Conservation (phyloP, 2,113 vertebrate species). For the Eleginops maclovinus region DNA sequence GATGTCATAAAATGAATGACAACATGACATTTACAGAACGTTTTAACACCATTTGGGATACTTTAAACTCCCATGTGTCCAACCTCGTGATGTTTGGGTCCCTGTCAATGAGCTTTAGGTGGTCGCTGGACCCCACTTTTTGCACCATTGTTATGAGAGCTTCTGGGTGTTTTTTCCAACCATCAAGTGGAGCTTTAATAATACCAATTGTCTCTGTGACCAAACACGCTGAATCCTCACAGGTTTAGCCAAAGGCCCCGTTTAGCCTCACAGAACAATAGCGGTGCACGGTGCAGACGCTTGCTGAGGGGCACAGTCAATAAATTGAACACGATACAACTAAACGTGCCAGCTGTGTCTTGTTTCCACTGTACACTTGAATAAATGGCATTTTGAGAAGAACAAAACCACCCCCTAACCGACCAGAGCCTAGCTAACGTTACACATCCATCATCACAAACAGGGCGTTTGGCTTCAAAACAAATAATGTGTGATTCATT, state of each 20-base stretch:
- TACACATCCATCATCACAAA: conserved; percentile 43
- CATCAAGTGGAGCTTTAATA: conserved; percentile 29
- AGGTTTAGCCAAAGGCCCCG: conserved; percentile 45
- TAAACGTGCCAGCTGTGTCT: background rate
- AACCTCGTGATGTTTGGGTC: background rate
- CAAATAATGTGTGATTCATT: background rate
- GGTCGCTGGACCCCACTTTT: background rate
- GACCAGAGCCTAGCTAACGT: conserved; percentile 40
- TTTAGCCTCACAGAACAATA: conserved; percentile 59
- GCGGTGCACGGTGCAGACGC: conserved; percentile 2
- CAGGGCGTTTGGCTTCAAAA: conserved; percentile 28
- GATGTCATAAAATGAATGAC: background rate
- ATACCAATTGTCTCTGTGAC: conserved; percentile 28
- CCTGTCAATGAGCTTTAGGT: background rate
- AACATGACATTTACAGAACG: background rate
- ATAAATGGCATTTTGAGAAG: background rate
- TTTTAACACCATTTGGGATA: background rate
- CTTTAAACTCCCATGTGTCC: no score
- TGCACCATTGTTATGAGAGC: background rate
- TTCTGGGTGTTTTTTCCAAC: conserved; percentile 4
- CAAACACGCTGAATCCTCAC: conserved; percentile 16
- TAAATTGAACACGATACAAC: background rate
- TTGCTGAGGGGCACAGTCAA: conserved; percentile 2
- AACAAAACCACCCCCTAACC: conserved; percentile 27
- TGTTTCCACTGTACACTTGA: background rate